These are phyloP conservation scores for Raja brachyura DNA, from an alignment of 2,113 vertebrate species.

Conservation along the genomic window DNA sequence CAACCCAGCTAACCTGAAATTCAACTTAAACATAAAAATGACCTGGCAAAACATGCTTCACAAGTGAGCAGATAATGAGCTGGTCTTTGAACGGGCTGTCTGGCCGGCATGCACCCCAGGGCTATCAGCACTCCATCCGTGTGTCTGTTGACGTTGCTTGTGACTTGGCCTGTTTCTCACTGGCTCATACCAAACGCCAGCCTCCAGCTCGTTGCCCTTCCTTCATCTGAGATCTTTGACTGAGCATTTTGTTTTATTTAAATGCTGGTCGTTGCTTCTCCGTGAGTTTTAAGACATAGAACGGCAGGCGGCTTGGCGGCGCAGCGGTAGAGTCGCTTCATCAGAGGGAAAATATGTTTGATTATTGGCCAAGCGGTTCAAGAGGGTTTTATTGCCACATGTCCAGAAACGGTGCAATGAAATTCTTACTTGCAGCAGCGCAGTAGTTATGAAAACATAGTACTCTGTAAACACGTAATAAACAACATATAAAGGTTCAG, in stretches of 20 bases:
- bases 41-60: neutral
- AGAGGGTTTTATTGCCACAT: no score
- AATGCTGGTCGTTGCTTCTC: neutral
- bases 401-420: no score
- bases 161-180: neutral
- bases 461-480: no score
- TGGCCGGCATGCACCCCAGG: neutral
- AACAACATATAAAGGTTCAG: no score
- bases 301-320: no score
- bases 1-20: neutral
- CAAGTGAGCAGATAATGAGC: neutral
- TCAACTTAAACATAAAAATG: neutral
- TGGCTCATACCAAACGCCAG: neutral
- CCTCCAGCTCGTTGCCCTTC: neutral
- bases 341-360: no score
- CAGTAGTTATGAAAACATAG: no score
- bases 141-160: constrained; percentile 2
- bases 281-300: neutral
- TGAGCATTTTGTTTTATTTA: neutral
- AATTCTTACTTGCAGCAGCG: no score
- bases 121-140: neutral
- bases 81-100: neutral
- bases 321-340: no score
- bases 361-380: no score
- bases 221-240: neutral